Conservation (phyloP, 2,888 invertebrate genomes). For the Mesorhabditis spiculigera region DNA sequence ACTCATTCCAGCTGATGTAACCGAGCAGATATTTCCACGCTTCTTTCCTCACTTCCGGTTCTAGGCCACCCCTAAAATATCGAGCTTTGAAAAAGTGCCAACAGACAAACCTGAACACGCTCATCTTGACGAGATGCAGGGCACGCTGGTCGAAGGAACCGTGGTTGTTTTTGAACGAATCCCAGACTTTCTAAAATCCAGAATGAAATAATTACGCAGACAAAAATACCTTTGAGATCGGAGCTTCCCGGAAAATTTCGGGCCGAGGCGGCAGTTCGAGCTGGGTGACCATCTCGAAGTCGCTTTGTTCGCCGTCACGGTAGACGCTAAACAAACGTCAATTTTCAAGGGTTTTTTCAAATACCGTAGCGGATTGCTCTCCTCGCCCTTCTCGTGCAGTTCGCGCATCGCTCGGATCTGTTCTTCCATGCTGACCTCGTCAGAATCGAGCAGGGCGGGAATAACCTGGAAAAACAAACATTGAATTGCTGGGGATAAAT, state of each 20-base stretch:
- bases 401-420: conserved; percentile 63
- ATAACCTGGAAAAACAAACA: conserved; percentile 29
- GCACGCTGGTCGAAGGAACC: conserved; percentile 73
- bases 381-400: conserved; percentile 60
- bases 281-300: conserved; percentile 56
- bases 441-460: conserved; percentile 46
- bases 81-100: neutral
- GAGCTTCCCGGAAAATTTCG: conserved; percentile 70
- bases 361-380: conserved; percentile 22
- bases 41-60: conserved; percentile 69
- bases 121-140: conserved; percentile 74
- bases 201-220: neutral
- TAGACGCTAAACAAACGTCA: conserved; percentile 18
- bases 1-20: conserved; percentile 81
- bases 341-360: neutral
- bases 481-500: neutral
- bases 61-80: conserved; percentile 25
- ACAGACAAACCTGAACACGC: conserved; percentile 64
- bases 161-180: conserved; percentile 74
- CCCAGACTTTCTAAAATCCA: conserved; percentile 67
- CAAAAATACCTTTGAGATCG: conserved; percentile 63
- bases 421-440: conserved; percentile 59
- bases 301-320: conserved; percentile 42
- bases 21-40: conserved; percentile 93
- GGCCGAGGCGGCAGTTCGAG: conserved; percentile 72